Base-by-base conservation (phyloP, 2,113 vertebrate genomes). In the Myrmophylax atrothorax region DNA sequence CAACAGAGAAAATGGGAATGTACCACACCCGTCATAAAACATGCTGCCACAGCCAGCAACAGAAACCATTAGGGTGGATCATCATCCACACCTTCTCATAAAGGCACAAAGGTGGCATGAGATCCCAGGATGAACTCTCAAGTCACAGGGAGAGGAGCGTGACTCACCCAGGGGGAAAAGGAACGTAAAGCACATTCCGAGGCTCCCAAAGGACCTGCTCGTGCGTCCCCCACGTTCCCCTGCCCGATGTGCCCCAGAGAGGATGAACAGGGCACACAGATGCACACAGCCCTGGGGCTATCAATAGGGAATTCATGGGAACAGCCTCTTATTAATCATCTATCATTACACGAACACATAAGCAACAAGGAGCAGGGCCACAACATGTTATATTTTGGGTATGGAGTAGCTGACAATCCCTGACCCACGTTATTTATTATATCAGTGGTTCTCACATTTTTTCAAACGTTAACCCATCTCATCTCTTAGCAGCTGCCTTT, bases 1-100 rank as follows among this genome's bases (percentile, higher is more conserved):
- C 96, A 95, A 97, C 97, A 87, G 95, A 96, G 96, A 96, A 97
- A 96, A 97, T 96, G 94, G 96, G 98, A 97, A 94, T 59, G 83
- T 44, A 96, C 98, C 98, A 96, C 98, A 70, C 98, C 98, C 97
- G 89, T 97, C 97, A 60, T 98, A 98, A 98, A 98, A 98, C 98
- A 98, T 93, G 98, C 98, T 97, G 98, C 97, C 97, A 56, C 98
- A 98, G 98, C 98, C 98, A 68, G 98, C 96, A 97, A 98, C 98
- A 98, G 98, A 98, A 98, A 98, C 98, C 98, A 98, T 98, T 98
- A 98, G 98, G 98, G 98, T 92, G 97, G 98, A 97, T 97, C 98
- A 85, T 92, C 95, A 64, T 94, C 97, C 97, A 97, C 98, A 93
- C 98, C 98, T 98, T 90, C 97, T 97, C 96, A 90, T 97, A 98